phyloP scores from a whole-genome alignment of 1,140 invertebrate genomes.

The Brachionus calyciflorus region DNA sequence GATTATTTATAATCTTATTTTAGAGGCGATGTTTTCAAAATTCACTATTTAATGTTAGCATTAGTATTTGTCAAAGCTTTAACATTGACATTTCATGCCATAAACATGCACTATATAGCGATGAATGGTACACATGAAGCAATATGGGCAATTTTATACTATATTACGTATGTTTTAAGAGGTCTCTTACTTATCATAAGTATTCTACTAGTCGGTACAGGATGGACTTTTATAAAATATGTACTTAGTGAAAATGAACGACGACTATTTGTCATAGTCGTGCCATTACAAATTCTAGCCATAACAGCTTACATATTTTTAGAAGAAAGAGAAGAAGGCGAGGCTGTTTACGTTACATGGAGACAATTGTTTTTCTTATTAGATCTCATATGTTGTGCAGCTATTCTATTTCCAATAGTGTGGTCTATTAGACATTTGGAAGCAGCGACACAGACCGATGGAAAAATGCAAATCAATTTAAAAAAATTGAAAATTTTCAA shows the following conservation, averaged over 20 bases:
- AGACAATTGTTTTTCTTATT: constrained; percentile 87
- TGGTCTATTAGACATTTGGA: constrained; percentile 87
- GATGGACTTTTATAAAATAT: constrained; percentile 98
- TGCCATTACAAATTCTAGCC: constrained; percentile 91
- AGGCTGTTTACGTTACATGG: constrained; percentile 83
- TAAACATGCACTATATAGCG: constrained; percentile 94
- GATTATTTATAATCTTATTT: too few species aligned
- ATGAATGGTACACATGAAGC: constrained; percentile 88
- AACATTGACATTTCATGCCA: constrained; percentile 87
- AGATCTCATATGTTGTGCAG: constrained; percentile 92
- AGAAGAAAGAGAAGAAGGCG: constrained; percentile 93
- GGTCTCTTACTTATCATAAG: constrained; percentile 92
- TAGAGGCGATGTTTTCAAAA: constrained; percentile 80
- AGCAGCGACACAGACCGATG: constrained; percentile 89
- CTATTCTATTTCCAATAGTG: constrained; percentile 92
- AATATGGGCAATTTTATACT: constrained; percentile 93
- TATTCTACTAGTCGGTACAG: constrained; percentile 91
- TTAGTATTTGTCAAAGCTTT: constrained; percentile 87
- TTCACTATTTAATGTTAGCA: constrained; percentile 93
- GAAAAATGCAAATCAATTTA: constrained; percentile 91
- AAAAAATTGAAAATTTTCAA: constrained; percentile 89
- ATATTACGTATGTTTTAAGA: constrained; percentile 88
- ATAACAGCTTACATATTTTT: constrained; percentile 96
- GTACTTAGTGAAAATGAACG: constrained; percentile 92
- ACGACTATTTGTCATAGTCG: constrained; percentile 96